A percentile compares a stretch with the other conserved stretches of the same genome.
Evolutionary conservation across 2,797 vertebrate genomes (phyloP).

Genomic region (Leuciscus waleckii): DNA sequence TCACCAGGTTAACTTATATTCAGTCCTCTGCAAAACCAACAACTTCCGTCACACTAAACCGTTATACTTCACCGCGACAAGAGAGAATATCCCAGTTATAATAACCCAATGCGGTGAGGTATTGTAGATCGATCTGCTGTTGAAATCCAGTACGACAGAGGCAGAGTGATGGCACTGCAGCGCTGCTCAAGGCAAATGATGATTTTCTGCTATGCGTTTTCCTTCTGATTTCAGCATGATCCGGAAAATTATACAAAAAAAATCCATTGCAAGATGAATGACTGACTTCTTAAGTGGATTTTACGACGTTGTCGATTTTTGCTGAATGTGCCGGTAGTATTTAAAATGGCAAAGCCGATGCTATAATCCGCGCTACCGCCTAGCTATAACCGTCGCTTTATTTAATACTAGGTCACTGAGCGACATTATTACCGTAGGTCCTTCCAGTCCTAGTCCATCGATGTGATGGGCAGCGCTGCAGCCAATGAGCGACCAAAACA

Average conservation of each 20-base stretch:
- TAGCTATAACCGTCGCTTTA: slow-evolving; percentile 62
- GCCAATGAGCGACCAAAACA: slow-evolving; percentile 62
- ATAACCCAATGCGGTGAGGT: slow-evolving; percentile 13
- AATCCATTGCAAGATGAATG: slow-evolving; percentile 45
- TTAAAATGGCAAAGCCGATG: slow-evolving; percentile 22
- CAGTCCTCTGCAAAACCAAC: slow-evolving; percentile 52
- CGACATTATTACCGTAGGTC: slow-evolving; percentile 62
- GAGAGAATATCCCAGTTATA: not conserved
- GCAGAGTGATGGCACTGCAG: slow-evolving; percentile 41
- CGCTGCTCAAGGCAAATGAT: slow-evolving; percentile 41
- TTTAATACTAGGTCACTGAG: slow-evolving; percentile 65
- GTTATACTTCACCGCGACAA: slow-evolving; percentile 4
- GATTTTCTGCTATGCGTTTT: slow-evolving; percentile 47
- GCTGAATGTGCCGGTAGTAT: slow-evolving; percentile 33
- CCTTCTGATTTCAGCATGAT: slow-evolving; percentile 56
- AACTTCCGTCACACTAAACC: slow-evolving; percentile 34
- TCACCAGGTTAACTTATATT: slow-evolving; percentile 69
- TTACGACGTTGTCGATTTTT: slow-evolving; percentile 45
- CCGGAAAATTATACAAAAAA: slow-evolving; percentile 51
- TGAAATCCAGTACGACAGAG: slow-evolving; percentile 15
- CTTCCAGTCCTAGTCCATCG: slow-evolving; percentile 43
- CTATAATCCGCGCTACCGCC: slow-evolving; percentile 55
- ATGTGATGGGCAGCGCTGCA: not conserved
- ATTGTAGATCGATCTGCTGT: slow-evolving; percentile 16
- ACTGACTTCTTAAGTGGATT: slow-evolving; percentile 15